These are phyloP conservation scores for Serrognathus titanus DNA, from an alignment of 2,888 invertebrate genomes.

Conservation along the genomic window DNA sequence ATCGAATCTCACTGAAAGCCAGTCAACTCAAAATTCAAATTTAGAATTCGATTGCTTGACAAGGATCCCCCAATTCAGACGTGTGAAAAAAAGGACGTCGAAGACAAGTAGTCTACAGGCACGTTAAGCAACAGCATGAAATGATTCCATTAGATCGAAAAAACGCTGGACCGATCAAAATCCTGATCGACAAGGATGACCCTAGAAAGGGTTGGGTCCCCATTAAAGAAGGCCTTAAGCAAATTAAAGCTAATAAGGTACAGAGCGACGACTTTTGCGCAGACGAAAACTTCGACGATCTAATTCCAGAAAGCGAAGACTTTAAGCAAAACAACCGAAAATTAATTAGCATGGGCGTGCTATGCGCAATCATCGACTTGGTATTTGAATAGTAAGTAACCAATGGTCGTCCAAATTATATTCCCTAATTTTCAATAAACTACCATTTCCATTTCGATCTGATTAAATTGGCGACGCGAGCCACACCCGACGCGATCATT, in stretches of 20 bases:
- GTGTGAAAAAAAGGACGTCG: too few species aligned
- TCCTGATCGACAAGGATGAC: slow-evolving; percentile 34
- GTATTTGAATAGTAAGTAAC: slow-evolving; percentile 33
- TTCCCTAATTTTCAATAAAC: too few species aligned
- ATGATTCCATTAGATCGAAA: too few species aligned
- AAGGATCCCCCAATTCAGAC: too few species aligned
- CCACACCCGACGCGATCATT: slow-evolving; percentile 36
- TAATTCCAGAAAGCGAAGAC: slow-evolving; percentile 16
- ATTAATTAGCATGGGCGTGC: slow-evolving; percentile 37
- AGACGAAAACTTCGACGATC: not conserved
- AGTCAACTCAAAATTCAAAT: too few species aligned
- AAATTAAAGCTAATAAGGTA: not conserved
- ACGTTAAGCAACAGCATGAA: too few species aligned
- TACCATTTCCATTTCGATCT: slow-evolving; percentile 44
- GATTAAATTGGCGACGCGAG: slow-evolving; percentile 37
- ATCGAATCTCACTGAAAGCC: too few species aligned
- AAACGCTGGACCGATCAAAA: too few species aligned
- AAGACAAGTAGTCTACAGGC: too few species aligned
- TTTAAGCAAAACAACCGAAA: slow-evolving; percentile 27
- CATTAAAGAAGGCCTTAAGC: not conserved
- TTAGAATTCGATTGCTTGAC: too few species aligned
- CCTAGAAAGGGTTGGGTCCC: slow-evolving; percentile 36
- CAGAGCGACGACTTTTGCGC: not conserved
- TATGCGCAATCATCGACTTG: slow-evolving; percentile 43
- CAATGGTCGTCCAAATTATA: too few species aligned